Evolutionary conservation across 2,888 invertebrate species (phyloP).

Genomic region (Mylabris sibirica): DNA sequence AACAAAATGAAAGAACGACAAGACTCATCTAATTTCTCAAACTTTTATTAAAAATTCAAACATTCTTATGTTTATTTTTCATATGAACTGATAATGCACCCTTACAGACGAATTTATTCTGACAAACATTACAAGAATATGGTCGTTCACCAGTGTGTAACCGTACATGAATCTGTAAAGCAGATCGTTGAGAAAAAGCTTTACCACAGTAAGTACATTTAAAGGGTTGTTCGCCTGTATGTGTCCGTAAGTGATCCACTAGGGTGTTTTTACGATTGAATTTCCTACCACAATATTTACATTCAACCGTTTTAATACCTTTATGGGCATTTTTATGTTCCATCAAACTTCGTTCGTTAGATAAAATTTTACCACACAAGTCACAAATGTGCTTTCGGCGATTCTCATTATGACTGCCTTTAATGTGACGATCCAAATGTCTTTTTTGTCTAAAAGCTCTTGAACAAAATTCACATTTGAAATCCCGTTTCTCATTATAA

Average conservation of each 20-base stretch:
- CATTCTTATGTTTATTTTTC: background rate
- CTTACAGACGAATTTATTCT: constrained; percentile 34
- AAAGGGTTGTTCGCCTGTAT: constrained; percentile 40
- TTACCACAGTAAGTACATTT: constrained; percentile 46
- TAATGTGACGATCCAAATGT: background rate
- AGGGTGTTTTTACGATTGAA: no score
- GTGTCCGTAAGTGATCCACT: constrained; percentile 49
- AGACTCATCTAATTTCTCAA: no score
- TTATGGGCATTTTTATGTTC: constrained; percentile 12
- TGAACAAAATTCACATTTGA: constrained; percentile 3
- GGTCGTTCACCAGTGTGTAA: constrained; percentile 39
- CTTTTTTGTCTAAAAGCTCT: background rate
- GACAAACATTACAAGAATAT: constrained; percentile 36
- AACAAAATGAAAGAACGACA: no score
- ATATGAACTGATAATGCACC: background rate
- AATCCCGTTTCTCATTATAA: background rate
- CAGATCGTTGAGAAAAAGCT: constrained; percentile 47
- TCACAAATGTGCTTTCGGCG: background rate
- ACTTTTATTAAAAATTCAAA: background rate
- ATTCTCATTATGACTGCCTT: background rate
- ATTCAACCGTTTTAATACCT: constrained; percentile 60
- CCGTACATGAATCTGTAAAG: constrained; percentile 46
- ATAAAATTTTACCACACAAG: constrained; percentile 19
- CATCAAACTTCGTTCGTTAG: constrained; percentile 51
- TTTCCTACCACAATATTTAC: constrained; percentile 46